Conservation (phyloP, 2,113 vertebrate genomes). For the Oxyura jamaicensis region DNA sequence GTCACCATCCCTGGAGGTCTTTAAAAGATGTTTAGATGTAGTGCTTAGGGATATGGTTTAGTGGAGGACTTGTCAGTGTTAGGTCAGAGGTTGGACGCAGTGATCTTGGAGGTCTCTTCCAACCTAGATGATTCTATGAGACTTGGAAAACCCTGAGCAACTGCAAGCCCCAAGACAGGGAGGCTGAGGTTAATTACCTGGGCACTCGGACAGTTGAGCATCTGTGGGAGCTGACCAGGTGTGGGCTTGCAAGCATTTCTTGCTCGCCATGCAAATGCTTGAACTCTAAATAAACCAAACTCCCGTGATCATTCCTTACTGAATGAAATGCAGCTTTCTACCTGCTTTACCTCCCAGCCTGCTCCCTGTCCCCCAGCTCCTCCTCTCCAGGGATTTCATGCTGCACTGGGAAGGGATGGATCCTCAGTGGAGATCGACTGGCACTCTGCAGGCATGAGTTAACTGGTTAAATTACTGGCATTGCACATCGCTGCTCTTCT, state of each 20-base stretch:
- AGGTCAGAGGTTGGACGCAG: too few relatives aligned
- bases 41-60: too few relatives aligned
- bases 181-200: neutral
- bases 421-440: neutral
- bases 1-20: too few relatives aligned
- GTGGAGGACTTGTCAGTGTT: too few relatives aligned
- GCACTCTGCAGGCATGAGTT: slow-evolving; percentile 23
- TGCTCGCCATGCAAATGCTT: neutral
- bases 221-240: neutral
- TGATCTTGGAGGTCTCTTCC: too few relatives aligned
- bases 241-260: neutral
- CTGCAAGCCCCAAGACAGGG: neutral
- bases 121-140: too few relatives aligned
- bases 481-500: slow-evolving; percentile 48
- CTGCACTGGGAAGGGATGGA: neutral
- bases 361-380: neutral
- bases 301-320: neutral
- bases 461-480: slow-evolving; percentile 28
- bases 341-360: rapidly evolving
- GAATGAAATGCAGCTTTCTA: neutral
- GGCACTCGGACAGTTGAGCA: neutral
- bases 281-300: rapidly evolving
- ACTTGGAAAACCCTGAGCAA: too few relatives aligned
- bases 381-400: neutral
- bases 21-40: too few relatives aligned